A percentile compares a stretch with the other conserved stretches of the same genome.
These are phyloP conservation scores for Cosmopolites sordidus DNA, from an alignment of 2,888 invertebrate species.

Conservation along the genomic window DNA sequence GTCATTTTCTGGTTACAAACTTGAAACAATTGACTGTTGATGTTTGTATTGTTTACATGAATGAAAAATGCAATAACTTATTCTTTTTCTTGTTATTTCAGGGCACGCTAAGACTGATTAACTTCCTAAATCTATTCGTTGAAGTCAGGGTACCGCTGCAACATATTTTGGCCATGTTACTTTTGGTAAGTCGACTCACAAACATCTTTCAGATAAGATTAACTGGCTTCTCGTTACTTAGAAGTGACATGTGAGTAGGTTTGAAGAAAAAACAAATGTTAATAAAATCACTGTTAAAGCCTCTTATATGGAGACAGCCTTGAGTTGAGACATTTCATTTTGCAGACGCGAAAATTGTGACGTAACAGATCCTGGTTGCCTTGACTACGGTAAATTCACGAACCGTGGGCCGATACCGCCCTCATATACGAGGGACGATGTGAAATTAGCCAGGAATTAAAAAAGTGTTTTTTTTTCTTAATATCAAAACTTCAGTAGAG, in stretches of 20 bases:
- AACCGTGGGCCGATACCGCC: conserved; percentile 1
- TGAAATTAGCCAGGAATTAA: neutral
- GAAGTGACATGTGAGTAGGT: too few species aligned
- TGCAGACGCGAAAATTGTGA: conserved; percentile 20
- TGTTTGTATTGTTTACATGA: neutral
- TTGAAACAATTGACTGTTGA: neutral
- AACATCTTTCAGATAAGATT: neutral
- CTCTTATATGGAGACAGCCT: conserved; percentile 25
- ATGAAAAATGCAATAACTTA: neutral
- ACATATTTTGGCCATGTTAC: conserved; percentile 7
- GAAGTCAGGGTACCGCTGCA: conserved; percentile 20
- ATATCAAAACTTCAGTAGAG: too few species aligned
- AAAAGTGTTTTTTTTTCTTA: too few species aligned
- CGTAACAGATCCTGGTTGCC: conserved; percentile 25
- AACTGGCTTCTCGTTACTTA: too few species aligned
- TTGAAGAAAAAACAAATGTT: too few species aligned
- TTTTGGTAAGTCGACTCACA: conserved; percentile 18
- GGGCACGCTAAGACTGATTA: conserved; percentile 23
- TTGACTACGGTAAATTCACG: conserved; percentile 22
- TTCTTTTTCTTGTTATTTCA: conserved; percentile 9
- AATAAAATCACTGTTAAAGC: conserved; percentile 1
- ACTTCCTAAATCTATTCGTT: conserved; percentile 12
- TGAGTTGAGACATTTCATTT: conserved; percentile 20
- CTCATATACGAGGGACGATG: neutral
- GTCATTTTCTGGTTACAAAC: neutral